A percentile compares a stretch with the other conserved stretches of the same genome.
Conservation (phyloP, 2,113 vertebrate genomes). For the Aplodontia rufa region DNA sequence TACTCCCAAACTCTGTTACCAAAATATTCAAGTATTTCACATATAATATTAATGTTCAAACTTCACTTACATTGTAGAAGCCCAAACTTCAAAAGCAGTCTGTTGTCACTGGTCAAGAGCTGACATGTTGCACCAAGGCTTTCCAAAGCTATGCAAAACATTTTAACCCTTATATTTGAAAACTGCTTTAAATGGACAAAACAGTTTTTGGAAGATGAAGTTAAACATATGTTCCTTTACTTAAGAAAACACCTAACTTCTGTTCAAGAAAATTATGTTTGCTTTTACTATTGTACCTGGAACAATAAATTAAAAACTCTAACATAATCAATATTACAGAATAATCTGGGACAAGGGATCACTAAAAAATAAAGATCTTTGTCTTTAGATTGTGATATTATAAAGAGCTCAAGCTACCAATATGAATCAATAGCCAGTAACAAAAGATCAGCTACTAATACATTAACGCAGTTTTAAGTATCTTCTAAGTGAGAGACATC, state of each 20-base stretch:
- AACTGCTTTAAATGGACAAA: background rate
- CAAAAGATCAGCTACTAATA: background rate
- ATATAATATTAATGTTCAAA: background rate
- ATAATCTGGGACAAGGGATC: background rate
- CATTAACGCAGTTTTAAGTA: background rate
- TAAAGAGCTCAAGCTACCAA: background rate
- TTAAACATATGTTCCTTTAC: background rate
- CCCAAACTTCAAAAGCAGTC: background rate
- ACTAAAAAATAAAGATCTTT: background rate
- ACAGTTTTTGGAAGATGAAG: background rate
- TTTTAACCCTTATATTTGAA: background rate
- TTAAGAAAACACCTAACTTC: background rate
- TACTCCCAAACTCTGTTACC: background rate
- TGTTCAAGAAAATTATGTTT: background rate
- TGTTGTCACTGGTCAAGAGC: background rate
- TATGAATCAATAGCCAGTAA: background rate
- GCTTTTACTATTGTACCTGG: background rate
- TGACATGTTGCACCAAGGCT: background rate
- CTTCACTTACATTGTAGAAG: background rate
- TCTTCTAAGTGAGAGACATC: background rate
- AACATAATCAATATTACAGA: background rate
- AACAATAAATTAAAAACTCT: background rate
- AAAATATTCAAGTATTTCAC: background rate
- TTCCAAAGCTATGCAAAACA: background rate
- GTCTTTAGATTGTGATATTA: background rate